Percentiles rank a stretch among this genome's conserved stretches.
These are phyloP conservation scores for Porites cylindrica DNA, from an alignment of 92 coral and sea anemone genomes.

Conservation along the genomic window DNA sequence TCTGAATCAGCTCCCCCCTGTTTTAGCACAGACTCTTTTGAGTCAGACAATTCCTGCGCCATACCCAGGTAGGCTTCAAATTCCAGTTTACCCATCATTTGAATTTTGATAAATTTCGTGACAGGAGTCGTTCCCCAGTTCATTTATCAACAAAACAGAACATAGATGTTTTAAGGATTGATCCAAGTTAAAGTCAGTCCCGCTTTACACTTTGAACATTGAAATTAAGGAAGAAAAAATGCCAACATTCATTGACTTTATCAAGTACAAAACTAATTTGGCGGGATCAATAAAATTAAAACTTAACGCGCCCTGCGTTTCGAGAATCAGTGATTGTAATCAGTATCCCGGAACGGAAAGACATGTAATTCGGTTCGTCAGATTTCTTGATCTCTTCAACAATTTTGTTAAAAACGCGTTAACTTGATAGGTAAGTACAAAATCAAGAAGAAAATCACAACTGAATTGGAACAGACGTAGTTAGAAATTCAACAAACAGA, in stretches of 20 bases:
- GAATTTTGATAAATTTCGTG: too few species aligned
- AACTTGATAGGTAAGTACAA: neutral
- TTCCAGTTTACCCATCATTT: too few species aligned
- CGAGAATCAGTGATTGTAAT: neutral
- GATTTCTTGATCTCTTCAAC: neutral
- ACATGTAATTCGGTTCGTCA: neutral
- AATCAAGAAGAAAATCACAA: too few species aligned
- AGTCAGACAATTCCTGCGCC: too few species aligned
- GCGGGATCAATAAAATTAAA: neutral
- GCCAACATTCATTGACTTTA: neutral
- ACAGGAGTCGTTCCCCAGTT: too few species aligned
- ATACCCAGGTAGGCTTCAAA: too few species aligned
- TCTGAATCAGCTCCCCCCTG: too few species aligned
- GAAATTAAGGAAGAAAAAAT: neutral
- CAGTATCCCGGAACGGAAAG: constrained; percentile 7
- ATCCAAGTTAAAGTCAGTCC: neutral
- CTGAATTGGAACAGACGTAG: neutral
- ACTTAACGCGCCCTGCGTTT: neutral
- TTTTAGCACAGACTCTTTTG: too few species aligned
- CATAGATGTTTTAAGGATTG: too few species aligned
- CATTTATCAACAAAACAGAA: too few species aligned
- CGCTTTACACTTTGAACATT: neutral
- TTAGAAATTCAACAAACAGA: neutral
- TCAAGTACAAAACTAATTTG: neutral
- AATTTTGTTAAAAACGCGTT: neutral